Evolutionary conservation across 92 coral and sea anemone species (phyloP).

Genomic region (Paramuricea clavata): DNA sequence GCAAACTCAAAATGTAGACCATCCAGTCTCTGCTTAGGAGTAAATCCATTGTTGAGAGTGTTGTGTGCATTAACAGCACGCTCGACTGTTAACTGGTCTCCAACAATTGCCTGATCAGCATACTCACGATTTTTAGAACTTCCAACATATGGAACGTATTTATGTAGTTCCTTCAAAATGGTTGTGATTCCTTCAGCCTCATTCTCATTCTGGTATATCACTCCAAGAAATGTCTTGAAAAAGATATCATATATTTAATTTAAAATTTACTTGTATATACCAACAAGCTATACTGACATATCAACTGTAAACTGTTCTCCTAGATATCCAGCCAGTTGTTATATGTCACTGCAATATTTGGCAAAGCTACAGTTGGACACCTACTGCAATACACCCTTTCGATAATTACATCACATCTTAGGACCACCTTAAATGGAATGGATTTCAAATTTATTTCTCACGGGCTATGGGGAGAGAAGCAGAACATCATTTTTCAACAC

Average conservation of each 20-base stretch:
- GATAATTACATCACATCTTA: too few species aligned
- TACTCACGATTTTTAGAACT: slow-evolving; percentile 56
- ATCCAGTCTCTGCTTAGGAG: slow-evolving; percentile 65
- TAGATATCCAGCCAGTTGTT: background rate
- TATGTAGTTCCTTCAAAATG: slow-evolving; percentile 44
- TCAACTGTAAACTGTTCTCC: background rate
- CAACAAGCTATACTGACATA: background rate
- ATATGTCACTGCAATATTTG: too few species aligned
- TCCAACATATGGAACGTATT: slow-evolving; percentile 60
- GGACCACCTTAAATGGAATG: too few species aligned
- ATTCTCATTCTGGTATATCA: slow-evolving; percentile 64
- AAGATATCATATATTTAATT: background rate
- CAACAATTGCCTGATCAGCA: too few species aligned
- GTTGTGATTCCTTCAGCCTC: slow-evolving; percentile 50
- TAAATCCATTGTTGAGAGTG: slow-evolving; percentile 71
- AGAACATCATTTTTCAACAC: too few species aligned
- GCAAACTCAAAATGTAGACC: slow-evolving; percentile 74
- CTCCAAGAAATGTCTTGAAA: slow-evolving; percentile 55
- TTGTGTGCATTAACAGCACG: slow-evolving; percentile 69
- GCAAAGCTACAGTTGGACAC: too few species aligned
- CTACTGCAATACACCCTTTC: too few species aligned
- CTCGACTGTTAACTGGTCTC: slow-evolving; percentile 71
- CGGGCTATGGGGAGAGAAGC: too few species aligned
- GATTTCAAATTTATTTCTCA: too few species aligned
- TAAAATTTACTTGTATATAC: background rate